phyloP scores from a whole-genome alignment of 1,140 invertebrate genomes.

The Lepidurus couesii region DNA sequence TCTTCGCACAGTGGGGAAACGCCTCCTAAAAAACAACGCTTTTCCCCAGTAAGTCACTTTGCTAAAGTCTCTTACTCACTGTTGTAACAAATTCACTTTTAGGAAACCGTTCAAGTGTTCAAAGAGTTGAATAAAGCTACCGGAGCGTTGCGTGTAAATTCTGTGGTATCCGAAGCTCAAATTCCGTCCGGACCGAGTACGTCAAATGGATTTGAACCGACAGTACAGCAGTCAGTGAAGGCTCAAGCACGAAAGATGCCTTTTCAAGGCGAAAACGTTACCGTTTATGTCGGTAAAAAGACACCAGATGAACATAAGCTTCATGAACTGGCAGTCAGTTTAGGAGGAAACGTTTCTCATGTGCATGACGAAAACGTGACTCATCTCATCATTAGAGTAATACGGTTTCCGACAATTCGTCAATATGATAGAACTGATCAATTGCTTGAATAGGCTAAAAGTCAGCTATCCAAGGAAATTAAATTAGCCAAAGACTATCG shows the following conservation, averaged over 20 bases:
- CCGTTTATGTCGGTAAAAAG: neutral
- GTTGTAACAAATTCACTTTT: neutral
- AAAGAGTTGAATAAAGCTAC: neutral
- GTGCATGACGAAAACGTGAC: conserved; percentile 44
- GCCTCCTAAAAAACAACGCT: neutral
- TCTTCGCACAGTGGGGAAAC: neutral
- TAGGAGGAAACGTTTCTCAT: conserved; percentile 46
- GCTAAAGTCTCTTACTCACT: neutral
- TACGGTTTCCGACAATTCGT: neutral
- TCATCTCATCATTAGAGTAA: conserved; percentile 46
- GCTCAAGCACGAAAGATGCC: neutral
- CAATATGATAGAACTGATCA: neutral
- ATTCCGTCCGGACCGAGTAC: neutral
- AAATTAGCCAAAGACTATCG: conserved; percentile 43
- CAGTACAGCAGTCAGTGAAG: conserved; percentile 24
- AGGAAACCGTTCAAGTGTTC: neutral
- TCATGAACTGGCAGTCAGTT: conserved; percentile 42
- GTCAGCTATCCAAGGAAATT: conserved; percentile 46
- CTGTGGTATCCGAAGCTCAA: neutral
- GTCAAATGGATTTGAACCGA: neutral
- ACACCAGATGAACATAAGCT: conserved; percentile 38
- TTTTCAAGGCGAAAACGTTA: neutral
- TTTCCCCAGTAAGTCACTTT: neutral
- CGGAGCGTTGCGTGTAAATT: neutral
- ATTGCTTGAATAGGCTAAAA: conserved; percentile 39